phyloP scores from a whole-genome alignment of 2,888 invertebrate species.

The Pantelozetes paolii region DNA sequence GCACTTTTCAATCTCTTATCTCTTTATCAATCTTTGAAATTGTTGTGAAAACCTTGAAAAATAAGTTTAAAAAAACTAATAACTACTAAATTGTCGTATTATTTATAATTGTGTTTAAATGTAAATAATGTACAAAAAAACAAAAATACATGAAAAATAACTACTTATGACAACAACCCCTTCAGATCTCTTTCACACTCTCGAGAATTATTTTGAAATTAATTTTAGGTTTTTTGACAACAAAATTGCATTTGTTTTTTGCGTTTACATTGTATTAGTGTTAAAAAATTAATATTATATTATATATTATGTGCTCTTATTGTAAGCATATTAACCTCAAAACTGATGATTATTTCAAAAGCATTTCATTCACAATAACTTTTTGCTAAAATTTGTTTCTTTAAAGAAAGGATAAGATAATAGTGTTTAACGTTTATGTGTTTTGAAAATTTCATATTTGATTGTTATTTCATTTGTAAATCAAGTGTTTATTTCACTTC shows the following conservation, averaged over 20 bases:
- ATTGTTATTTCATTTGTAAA: slow-evolving; percentile 10
- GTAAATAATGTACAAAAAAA: slow-evolving; percentile 33
- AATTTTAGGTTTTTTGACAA: slow-evolving; percentile 25
- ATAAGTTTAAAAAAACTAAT: slow-evolving; percentile 19
- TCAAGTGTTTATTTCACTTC: neutral
- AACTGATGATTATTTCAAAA: neutral
- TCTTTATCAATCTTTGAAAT: slow-evolving; percentile 25
- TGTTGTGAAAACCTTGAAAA: slow-evolving; percentile 35
- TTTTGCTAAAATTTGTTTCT: neutral
- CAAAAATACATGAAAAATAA: slow-evolving; percentile 24
- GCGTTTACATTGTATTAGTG: slow-evolving; percentile 24
- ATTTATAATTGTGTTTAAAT: slow-evolving; percentile 34
- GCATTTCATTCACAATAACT: neutral
- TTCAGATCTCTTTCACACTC: slow-evolving; percentile 33
- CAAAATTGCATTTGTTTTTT: slow-evolving; percentile 31
- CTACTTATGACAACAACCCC: too few species aligned
- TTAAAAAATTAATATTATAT: slow-evolving; percentile 8
- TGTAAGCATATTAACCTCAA: slow-evolving; percentile 26
- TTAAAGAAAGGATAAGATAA: neutral
- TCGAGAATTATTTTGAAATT: neutral
- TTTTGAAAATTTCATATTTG: neutral
- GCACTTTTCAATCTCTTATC: neutral
- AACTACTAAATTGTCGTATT: slow-evolving; percentile 23
- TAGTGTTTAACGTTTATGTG: too few species aligned
- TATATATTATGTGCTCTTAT: slow-evolving; percentile 31